phyloP scores from a whole-genome alignment of 2,888 invertebrate genomes.

The Campoplex capitator region DNA sequence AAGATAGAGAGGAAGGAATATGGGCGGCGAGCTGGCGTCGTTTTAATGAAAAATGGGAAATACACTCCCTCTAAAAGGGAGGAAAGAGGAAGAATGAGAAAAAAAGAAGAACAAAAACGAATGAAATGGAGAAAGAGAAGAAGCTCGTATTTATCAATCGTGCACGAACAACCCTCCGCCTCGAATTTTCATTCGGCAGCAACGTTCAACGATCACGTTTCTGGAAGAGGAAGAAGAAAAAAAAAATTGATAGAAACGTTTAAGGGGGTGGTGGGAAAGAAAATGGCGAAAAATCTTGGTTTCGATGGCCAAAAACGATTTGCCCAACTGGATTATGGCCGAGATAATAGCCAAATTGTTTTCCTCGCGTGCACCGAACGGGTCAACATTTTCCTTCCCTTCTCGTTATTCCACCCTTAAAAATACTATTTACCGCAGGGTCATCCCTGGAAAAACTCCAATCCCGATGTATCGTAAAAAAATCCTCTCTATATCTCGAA shows the following conservation, averaged over 20 bases:
- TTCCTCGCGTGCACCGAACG: conserved; percentile 7
- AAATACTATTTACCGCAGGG: conserved; percentile 28
- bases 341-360: conserved; percentile 45
- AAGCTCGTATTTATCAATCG: not conserved
- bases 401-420: conserved; percentile 8
- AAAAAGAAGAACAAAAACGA: not conserved
- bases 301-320: conserved; percentile 38
- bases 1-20: conserved; percentile 86
- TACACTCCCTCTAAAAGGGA: not conserved
- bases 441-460: not conserved
- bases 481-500: not conserved
- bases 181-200: conserved; percentile 7
- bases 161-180: conserved; percentile 1
- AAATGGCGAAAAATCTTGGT: conserved; percentile 26
- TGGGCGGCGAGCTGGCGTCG: conserved; percentile 85
- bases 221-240: not conserved
- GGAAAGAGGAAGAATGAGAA: not conserved
- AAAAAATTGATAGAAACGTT: not conserved
- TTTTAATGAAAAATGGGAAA: conserved; percentile 45
- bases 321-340: conserved; percentile 24
- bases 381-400: not conserved
- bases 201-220: not conserved
- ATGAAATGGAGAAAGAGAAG: not conserved
- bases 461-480: conserved; percentile 9
- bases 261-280: not conserved